These are phyloP conservation scores for Pseudolaguvia tuberculata DNA, from an alignment of 2,113 vertebrate genomes.

Conservation along the genomic window DNA sequence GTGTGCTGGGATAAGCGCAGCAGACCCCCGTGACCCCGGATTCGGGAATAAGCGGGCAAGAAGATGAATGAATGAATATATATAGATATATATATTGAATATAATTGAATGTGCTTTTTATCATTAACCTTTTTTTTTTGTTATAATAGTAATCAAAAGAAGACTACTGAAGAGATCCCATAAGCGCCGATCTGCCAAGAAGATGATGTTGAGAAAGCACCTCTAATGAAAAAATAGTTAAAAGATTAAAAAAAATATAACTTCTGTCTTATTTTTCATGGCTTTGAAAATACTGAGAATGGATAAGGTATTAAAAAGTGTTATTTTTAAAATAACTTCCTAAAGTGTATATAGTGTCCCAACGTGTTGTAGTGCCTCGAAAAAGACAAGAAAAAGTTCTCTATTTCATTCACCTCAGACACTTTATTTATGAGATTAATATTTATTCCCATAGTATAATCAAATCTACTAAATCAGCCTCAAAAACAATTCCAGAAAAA, in stretches of 20 bases:
- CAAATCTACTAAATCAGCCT: conserved; percentile 21
- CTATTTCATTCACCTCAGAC: conserved; percentile 2
- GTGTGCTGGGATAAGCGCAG: too few relatives aligned
- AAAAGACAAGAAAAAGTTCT: not conserved
- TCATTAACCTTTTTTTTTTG: conserved; percentile 4
- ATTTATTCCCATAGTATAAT: conserved; percentile 13
- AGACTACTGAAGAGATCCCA: conserved; percentile 71
- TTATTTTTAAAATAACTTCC: conserved; percentile 29
- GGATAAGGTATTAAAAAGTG: conserved; percentile 28
- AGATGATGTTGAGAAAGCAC: conserved; percentile 44
- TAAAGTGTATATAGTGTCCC: conserved; percentile 35
- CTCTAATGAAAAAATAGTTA: conserved; percentile 61
- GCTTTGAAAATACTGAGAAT: conserved; percentile 41
- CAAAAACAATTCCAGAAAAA: conserved; percentile 20
- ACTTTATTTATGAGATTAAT: conserved; percentile 21
- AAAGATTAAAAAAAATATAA: conserved; percentile 28
- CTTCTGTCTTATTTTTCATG: conserved; percentile 66
- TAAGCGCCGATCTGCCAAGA: conserved; percentile 29
- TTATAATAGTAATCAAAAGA: conserved; percentile 62
- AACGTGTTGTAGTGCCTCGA: conserved; percentile 5
- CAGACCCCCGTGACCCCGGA: too few relatives aligned
- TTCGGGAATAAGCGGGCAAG: too few relatives aligned
- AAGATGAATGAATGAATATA: too few relatives aligned
- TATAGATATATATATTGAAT: too few relatives aligned
- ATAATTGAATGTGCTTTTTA: not conserved